Percentiles rank a stretch among this genome's conserved stretches.
These are phyloP conservation scores for Elachura formosa DNA, from an alignment of 2,113 vertebrate species.

Conservation along the genomic window DNA sequence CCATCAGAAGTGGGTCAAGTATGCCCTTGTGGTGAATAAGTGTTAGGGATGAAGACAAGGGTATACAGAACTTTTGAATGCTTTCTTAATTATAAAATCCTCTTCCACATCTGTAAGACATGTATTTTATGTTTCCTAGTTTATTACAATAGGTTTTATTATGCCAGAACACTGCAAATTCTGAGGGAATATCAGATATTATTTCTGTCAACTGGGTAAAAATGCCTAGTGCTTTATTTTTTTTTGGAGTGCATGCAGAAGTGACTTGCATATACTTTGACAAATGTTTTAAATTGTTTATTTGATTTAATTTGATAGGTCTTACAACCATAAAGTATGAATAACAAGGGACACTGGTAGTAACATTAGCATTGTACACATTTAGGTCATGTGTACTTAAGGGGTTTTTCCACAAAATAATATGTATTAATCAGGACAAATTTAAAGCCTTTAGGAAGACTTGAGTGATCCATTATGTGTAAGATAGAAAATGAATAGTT, in stretches of 20 bases:
- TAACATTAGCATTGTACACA: neutral
- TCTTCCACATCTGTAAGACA: neutral
- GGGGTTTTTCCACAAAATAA: neutral
- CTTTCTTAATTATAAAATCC: neutral
- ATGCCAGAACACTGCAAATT: neutral
- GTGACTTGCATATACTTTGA: neutral
- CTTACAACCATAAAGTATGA: neutral
- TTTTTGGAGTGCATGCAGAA: neutral
- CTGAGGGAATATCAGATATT: neutral
- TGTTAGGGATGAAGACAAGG: neutral
- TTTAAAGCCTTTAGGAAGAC: neutral
- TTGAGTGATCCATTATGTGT: neutral
- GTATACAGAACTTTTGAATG: neutral
- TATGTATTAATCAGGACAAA: neutral
- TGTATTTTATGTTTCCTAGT: neutral
- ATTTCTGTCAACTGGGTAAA: neutral
- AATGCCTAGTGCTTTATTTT: neutral
- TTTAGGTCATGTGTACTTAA: neutral
- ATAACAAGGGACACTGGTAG: neutral
- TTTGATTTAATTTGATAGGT: neutral
- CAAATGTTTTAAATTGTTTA: neutral
- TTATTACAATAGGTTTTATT: neutral
- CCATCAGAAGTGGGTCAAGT: neutral
- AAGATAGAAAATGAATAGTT: neutral
- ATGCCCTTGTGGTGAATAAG: neutral